Evolutionary conservation across 2,888 invertebrate genomes (phyloP).

Genomic region (Chaetogeoica ovagalla): DNA sequence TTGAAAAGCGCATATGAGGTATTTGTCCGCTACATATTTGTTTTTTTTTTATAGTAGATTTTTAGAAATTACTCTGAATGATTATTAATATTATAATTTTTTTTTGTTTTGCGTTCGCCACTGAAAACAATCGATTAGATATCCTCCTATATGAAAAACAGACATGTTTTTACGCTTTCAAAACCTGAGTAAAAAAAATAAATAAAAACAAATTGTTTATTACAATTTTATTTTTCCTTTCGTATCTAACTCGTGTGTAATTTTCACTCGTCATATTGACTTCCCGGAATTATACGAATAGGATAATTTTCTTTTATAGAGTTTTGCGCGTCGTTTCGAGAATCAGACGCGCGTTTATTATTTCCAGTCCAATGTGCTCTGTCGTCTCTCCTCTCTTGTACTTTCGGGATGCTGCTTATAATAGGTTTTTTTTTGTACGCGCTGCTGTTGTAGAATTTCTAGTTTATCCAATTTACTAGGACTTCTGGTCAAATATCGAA

Average conservation of each 20-base stretch:
- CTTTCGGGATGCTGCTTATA: neutral
- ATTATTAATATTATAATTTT: too few relatives aligned
- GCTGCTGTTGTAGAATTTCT: neutral
- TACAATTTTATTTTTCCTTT: neutral
- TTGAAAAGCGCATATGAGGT: too few relatives aligned
- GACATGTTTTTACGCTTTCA: too few relatives aligned
- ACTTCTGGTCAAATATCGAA: slow-evolving; percentile 33
- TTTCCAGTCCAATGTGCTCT: slow-evolving; percentile 7
- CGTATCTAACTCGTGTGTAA: neutral
- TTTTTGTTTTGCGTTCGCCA: too few relatives aligned
- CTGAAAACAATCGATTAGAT: too few relatives aligned
- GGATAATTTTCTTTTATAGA: too few relatives aligned
- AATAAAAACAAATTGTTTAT: too few relatives aligned
- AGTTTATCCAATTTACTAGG: slow-evolving; percentile 39
- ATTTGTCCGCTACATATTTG: too few relatives aligned
- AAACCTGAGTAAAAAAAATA: too few relatives aligned
- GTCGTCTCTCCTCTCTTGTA: neutral
- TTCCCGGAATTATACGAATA: neutral
- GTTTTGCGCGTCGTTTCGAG: neutral
- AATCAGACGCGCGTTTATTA: neutral
- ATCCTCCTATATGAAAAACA: too few relatives aligned
- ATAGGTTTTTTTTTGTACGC: slow-evolving; percentile 28
- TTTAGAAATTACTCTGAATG: too few relatives aligned
- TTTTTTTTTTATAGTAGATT: too few relatives aligned
- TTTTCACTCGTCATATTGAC: neutral